Conservation (phyloP, 1,140 invertebrate species). For the Phortica variegata region DNA sequence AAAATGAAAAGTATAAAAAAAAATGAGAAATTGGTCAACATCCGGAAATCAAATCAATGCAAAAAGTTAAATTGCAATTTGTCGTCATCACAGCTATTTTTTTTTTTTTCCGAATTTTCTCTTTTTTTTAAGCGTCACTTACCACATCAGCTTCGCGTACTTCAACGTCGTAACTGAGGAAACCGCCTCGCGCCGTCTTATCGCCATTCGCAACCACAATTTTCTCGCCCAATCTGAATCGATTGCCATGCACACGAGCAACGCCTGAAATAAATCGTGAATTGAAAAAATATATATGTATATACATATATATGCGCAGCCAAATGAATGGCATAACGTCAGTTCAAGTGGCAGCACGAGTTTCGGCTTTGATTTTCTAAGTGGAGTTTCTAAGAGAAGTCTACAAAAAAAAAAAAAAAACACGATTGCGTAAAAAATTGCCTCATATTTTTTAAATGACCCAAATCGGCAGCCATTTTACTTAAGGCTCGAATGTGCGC, state of each 20-base stretch:
- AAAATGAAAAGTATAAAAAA: constrained; percentile 4
- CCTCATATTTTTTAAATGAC: too few species aligned
- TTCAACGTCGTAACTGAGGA: constrained; percentile 51
- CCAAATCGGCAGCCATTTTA: too few species aligned
- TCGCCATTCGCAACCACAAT: constrained; percentile 43
- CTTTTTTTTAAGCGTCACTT: constrained; percentile 12
- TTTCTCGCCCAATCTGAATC: constrained; percentile 44
- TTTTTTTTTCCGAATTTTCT: constrained; percentile 6
- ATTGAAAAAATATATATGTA: neutral
- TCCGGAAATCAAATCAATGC: neutral
- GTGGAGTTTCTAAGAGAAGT: too few species aligned
- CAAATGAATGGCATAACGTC: neutral
- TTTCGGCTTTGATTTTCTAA: too few species aligned
- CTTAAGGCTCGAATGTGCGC: too few species aligned
- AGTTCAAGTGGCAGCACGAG: neutral
- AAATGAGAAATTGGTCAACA: constrained; percentile 2
- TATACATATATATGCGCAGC: too few species aligned
- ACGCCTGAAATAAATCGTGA: constrained; percentile 28
- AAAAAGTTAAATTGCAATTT: constrained; percentile 11
- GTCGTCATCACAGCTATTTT: too few species aligned
- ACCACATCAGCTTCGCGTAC: constrained; percentile 52
- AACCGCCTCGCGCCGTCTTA: constrained; percentile 27
- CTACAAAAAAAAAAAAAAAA: too few species aligned
- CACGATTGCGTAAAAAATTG: too few species aligned
- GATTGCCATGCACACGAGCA: constrained; percentile 35